A percentile compares a stretch with the other conserved stretches of the same genome.
phyloP scores from a whole-genome alignment of 2,797 vertebrate genomes.

The Cetoscarus ocellatus region DNA sequence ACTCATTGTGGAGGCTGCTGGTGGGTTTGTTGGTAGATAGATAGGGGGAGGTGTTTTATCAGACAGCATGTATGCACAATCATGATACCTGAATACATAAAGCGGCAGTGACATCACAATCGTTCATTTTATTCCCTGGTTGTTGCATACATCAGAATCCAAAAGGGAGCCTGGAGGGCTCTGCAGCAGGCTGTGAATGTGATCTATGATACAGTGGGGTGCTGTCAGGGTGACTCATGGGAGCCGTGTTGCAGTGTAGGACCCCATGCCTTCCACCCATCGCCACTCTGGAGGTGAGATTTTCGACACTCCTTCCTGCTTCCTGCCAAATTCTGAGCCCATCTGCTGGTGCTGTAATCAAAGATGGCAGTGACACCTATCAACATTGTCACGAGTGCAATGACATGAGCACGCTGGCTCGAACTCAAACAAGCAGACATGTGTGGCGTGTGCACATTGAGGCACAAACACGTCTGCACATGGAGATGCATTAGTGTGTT shows the following conservation, averaged over 20 bases:
- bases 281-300: slow-evolving; percentile 54
- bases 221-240: slow-evolving; percentile 41
- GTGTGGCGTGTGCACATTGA: neutral
- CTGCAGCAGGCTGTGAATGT: slow-evolving; percentile 38
- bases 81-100: slow-evolving; percentile 44
- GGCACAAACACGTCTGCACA: neutral
- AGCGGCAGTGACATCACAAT: slow-evolving; percentile 39
- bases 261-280: slow-evolving; percentile 39
- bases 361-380: slow-evolving; percentile 68
- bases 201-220: slow-evolving; percentile 40
- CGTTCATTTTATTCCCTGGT: slow-evolving; percentile 35
- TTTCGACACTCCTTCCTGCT: slow-evolving; percentile 52
- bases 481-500: slow-evolving; percentile 6
- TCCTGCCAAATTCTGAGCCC: slow-evolving; percentile 61
- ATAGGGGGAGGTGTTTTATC: slow-evolving; percentile 25
- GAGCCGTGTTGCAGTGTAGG: slow-evolving; percentile 15
- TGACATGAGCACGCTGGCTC: slow-evolving; percentile 29
- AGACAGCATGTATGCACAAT: slow-evolving; percentile 38
- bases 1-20: slow-evolving; percentile 14
- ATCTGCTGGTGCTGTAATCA: slow-evolving; percentile 74
- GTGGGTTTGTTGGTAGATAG: slow-evolving; percentile 1
- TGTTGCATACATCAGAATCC: slow-evolving; percentile 45
- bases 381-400: slow-evolving; percentile 49
- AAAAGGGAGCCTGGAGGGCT: slow-evolving; percentile 39
- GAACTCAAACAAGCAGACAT: slow-evolving; percentile 14